Evolutionary conservation across 2,113 vertebrate species (phyloP).

Genomic region (Panthera tigris): DNA sequence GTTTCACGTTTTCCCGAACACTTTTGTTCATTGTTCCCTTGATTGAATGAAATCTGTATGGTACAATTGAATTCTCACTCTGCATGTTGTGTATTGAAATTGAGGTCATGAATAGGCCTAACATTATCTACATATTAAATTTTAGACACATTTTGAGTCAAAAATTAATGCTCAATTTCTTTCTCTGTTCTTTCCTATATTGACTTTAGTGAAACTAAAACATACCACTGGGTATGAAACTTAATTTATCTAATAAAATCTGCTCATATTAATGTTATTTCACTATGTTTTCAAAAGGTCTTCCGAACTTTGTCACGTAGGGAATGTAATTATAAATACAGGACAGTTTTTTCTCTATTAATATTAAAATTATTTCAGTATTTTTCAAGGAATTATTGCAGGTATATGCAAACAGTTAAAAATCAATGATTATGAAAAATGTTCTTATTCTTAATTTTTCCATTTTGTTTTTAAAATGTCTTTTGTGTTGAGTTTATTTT

Average conservation of each 20-base stretch:
- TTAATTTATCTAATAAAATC: constrained; percentile 28
- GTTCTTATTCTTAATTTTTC: neutral
- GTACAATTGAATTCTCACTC: constrained; percentile 43
- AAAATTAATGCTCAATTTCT: constrained; percentile 66
- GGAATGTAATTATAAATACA: neutral
- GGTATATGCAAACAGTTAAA: neutral
- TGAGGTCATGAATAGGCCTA: constrained; percentile 9
- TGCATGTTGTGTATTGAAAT: constrained; percentile 34
- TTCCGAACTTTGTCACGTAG: neutral
- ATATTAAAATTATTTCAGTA: neutral
- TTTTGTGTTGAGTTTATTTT: neutral
- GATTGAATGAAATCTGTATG: constrained; percentile 42
- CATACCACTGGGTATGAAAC: neutral
- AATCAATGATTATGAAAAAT: neutral
- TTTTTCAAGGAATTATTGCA: neutral
- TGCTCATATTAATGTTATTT: neutral
- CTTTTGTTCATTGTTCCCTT: constrained; percentile 36
- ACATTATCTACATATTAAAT: constrained; percentile 49
- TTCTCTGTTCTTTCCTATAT: neutral
- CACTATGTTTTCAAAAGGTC: neutral
- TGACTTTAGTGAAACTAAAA: constrained; percentile 9
- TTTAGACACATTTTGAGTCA: constrained; percentile 57
- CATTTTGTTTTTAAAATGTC: neutral
- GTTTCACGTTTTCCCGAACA: constrained; percentile 23
- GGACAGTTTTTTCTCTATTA: neutral